Evolutionary conservation across 2,888 invertebrate genomes (phyloP), one percentile per base, ranked within the genome.

Genomic region (Dicyrtomina minuta): DNA sequence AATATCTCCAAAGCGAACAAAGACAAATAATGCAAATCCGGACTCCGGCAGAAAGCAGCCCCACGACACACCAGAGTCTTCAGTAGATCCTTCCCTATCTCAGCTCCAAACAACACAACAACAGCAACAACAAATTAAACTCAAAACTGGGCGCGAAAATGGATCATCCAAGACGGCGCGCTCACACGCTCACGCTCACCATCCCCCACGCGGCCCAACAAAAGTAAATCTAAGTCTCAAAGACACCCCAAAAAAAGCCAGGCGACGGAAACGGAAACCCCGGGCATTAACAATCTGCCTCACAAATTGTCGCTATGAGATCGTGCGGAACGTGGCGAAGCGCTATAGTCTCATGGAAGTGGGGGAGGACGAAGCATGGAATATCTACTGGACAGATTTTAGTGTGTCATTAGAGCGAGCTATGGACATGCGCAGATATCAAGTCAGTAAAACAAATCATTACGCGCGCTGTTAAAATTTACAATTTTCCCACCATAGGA

Each of bases 371-470:
- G 91, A 92, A 70, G 87, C 89, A 65, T 96, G 95, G 95, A 92
- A 92, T 81, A 87, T 96, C 75, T 91, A 90, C 80, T 96, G 95
- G 95, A 91, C 92, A 0, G 95, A 95, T 81, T 87, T 90, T 79
- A 90, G 91, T 75, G 89, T 95, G 22, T 90, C 92, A 12, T 87
- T 93, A 1, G 93, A 94, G 79, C 83, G 91, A 65, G 92, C 91
- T 58, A 93, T 93, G 82, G 92, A 92, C 79, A 92, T 96, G 93
- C 93, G 92, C 82, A 86, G 93, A 73, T 96, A 90, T 82, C 85
- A 85, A 81, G 84, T 84, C 73, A 58, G 15, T 10, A 22, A 56
- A 15, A 10, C 20, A 10, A 10, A 20, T 6, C 10, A 22, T 27
- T 20, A 26, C 27, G n/a, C 44, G 27, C 13, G 12, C 17, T 12